Evolutionary conservation across 2,113 vertebrate species (phyloP).

Genomic region (Podarcis muralis): DNA sequence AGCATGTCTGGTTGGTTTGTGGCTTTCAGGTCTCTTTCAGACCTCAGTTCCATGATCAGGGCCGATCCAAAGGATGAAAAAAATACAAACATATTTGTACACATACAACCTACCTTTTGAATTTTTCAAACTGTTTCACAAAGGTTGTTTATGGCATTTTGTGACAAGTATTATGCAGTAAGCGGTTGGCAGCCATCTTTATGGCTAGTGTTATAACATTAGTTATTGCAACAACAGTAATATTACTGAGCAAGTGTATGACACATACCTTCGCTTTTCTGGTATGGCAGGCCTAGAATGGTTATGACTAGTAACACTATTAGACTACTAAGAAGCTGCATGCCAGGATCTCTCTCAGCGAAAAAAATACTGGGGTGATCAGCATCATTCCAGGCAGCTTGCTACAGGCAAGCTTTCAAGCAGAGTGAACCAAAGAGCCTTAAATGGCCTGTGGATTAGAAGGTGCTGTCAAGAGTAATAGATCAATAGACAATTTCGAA

Average conservation of each 20-base stretch:
- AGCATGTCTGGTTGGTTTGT: not conserved
- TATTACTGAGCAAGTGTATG: constrained; percentile 7
- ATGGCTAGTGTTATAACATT: not conserved
- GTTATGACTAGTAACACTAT: accelerated
- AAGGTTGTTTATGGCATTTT: not conserved
- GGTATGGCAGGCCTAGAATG: not conserved
- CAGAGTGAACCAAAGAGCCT: not conserved
- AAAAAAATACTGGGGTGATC: not conserved
- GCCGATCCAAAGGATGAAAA: not conserved
- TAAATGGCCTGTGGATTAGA: not conserved
- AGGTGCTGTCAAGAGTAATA: not conserved
- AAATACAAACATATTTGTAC: not conserved
- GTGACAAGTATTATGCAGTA: not conserved
- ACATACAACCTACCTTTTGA: not conserved
- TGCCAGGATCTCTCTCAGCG: not conserved
- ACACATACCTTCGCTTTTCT: constrained; percentile 27
- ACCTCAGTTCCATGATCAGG: not conserved
- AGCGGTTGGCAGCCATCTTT: not conserved
- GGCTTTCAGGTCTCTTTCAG: not conserved
- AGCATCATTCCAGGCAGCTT: constrained; percentile 13
- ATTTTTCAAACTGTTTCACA: not conserved
- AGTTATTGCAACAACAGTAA: not conserved
- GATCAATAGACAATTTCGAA: not conserved
- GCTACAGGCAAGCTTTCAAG: not conserved
- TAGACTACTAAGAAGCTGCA: not conserved